Evolutionary conservation across 2,113 vertebrate species (phyloP).

Genomic region (Phalacrocorax carbo): DNA sequence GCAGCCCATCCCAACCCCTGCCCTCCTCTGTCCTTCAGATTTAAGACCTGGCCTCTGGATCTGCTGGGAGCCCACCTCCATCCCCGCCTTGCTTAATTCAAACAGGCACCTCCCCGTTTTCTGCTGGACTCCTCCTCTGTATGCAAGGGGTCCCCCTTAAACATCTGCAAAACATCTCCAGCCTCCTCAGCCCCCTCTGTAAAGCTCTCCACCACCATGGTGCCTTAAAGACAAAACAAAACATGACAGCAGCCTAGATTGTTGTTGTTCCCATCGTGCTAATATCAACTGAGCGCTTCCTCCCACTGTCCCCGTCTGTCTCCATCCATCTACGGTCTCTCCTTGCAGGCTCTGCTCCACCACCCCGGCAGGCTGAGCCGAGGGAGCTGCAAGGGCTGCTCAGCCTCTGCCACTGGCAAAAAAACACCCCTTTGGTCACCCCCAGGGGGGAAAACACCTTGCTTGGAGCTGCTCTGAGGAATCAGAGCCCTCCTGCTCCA

Average conservation of each 20-base stretch:
- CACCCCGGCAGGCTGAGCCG: neutral
- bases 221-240: constrained; percentile 60
- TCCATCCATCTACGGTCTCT: neutral
- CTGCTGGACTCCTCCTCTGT: neutral
- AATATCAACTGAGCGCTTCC: constrained; percentile 43
- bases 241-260: constrained; percentile 29
- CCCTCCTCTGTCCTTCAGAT: neutral
- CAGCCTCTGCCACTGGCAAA: neutral
- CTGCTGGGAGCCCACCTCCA: neutral
- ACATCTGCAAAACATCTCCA: constrained; percentile 52
- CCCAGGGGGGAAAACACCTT: neutral
- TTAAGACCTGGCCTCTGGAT: neutral
- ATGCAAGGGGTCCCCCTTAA: neutral
- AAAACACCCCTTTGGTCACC: neutral
- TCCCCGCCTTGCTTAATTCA: fast-evolving
- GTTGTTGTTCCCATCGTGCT: constrained; percentile 34
- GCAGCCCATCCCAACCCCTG: fast-evolving
- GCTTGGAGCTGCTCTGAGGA: neutral
- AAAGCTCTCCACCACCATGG: constrained; percentile 7
- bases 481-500: fast-evolving
- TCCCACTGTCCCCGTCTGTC: neutral
- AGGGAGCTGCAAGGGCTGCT: neutral
- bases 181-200: neutral
- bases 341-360: neutral
- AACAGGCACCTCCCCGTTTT: neutral